These are phyloP conservation scores for Belonocnema kinseyi DNA, from an alignment of 1,140 invertebrate species.

Conservation along the genomic window DNA sequence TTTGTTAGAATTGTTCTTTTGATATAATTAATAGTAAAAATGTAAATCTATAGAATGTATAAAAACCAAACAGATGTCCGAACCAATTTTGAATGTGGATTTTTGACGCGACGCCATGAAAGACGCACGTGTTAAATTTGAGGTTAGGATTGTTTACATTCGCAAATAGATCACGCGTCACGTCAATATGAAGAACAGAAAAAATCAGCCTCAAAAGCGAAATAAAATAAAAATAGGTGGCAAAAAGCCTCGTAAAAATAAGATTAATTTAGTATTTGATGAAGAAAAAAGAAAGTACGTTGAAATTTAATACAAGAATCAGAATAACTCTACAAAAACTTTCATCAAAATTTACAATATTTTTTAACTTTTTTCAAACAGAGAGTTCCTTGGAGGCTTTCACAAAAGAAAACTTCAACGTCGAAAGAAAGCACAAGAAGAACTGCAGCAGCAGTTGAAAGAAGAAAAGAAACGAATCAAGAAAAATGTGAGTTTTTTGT, in stretches of 20 bases:
- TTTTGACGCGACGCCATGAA: too few relatives aligned
- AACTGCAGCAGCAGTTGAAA: constrained; percentile 82
- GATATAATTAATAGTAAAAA: too few relatives aligned
- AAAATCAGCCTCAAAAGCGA: constrained; percentile 49
- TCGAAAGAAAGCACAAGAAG: constrained; percentile 82
- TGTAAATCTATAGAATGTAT: too few relatives aligned
- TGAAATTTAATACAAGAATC: constrained; percentile 34
- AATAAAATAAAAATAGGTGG: constrained; percentile 55
- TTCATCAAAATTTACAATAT: constrained; percentile 28
- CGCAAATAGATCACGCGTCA: background rate
- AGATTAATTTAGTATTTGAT: constrained; percentile 79
- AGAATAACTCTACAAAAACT: constrained; percentile 1
- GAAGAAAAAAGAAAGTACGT: constrained; percentile 78
- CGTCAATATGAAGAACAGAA: constrained; percentile 5
- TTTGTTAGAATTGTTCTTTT: too few relatives aligned
- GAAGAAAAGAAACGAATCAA: constrained; percentile 85
- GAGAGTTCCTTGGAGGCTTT: constrained; percentile 86
- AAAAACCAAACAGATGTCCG: too few relatives aligned
- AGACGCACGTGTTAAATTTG: background rate
- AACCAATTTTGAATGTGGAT: too few relatives aligned
- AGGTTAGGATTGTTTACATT: constrained; percentile 3
- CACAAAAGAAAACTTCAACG: constrained; percentile 85
- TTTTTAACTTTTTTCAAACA: constrained; percentile 55
- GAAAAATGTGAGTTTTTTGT: constrained; percentile 76
- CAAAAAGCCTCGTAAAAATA: constrained; percentile 67